Percentiles rank a stretch among this genome's conserved stretches.
Conservation (phyloP, 1,140 invertebrate genomes). For the Drosophila lowei region DNA sequence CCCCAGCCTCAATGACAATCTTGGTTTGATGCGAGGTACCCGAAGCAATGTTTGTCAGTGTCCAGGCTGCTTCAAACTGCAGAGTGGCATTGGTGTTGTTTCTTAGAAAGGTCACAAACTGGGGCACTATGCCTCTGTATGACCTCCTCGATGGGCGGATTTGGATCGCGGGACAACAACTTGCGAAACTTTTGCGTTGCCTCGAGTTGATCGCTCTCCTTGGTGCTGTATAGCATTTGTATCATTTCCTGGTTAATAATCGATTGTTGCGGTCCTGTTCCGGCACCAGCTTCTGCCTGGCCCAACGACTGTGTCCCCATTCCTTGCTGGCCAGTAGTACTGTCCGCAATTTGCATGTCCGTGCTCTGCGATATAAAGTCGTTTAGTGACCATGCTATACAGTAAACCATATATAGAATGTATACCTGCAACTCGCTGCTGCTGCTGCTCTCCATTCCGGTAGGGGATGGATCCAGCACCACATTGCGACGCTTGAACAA, state of each 20-base stretch:
- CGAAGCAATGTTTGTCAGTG: conserved; percentile 98
- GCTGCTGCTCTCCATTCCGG: conserved; percentile 51
- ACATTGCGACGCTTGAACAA: conserved; percentile 97
- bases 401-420: too few relatives aligned
- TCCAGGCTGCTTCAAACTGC: conserved; percentile 99
- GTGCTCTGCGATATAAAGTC: conserved; percentile 23
- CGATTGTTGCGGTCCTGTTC: conserved; percentile 37
- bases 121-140: conserved; percentile 97
- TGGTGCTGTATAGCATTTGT: conserved; percentile 91
- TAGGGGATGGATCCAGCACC: conserved; percentile 74
- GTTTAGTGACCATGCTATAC: too few relatives aligned
- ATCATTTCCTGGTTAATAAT: conserved; percentile 92
- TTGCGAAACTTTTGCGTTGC: conserved; percentile 98
- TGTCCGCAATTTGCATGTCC: conserved; percentile 73
- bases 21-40: conserved; percentile 97
- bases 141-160: conserved; percentile 99
- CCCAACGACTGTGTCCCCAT: conserved; percentile 1
- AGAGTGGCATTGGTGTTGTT: conserved; percentile 91
- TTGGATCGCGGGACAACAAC: conserved; percentile 96
- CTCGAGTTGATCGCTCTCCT: conserved; percentile 91
- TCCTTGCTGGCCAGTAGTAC: conserved; percentile 46
- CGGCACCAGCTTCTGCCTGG: conserved; percentile 9
- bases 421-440: conserved; percentile 55
- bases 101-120: conserved; percentile 97
- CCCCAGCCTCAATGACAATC: conserved; percentile 96